These are phyloP conservation scores for Pangasius larnaudii DNA, from an alignment of 2,797 vertebrate genomes.

Conservation along the genomic window DNA sequence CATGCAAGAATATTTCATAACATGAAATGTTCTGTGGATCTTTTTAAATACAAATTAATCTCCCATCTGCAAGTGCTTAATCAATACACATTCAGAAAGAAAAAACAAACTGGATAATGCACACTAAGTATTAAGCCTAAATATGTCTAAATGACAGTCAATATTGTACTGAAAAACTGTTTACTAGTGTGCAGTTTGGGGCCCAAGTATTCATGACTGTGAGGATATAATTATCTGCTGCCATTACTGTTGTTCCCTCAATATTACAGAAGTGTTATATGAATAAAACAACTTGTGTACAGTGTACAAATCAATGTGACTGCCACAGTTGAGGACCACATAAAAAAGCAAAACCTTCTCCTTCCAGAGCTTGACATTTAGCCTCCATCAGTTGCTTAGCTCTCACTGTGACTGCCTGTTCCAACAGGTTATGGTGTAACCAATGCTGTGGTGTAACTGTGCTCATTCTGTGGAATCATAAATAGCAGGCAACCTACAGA, in stretches of 20 bases:
- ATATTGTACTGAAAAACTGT: neutral
- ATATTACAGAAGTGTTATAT: neutral
- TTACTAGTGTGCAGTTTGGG: neutral
- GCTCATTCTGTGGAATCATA: neutral
- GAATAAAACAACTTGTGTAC: neutral
- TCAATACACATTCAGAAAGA: neutral
- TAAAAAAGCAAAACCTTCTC: neutral
- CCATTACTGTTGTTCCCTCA: neutral
- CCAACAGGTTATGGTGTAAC: neutral
- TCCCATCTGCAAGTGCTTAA: neutral
- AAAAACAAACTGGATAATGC: neutral
- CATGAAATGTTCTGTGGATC: neutral
- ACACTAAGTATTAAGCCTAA: neutral
- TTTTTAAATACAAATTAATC: neutral
- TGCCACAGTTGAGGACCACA: neutral
- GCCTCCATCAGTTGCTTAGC: neutral
- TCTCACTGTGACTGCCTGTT: neutral
- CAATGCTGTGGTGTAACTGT: neutral
- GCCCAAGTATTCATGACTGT: neutral
- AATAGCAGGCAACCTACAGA: neutral
- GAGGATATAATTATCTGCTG: neutral
- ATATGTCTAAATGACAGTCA: neutral
- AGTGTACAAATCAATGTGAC: neutral
- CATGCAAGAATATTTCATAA: neutral
- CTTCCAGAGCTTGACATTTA: neutral